phyloP scores from a whole-genome alignment of 2,888 invertebrate species.

The Didymodactylos carnosus region DNA sequence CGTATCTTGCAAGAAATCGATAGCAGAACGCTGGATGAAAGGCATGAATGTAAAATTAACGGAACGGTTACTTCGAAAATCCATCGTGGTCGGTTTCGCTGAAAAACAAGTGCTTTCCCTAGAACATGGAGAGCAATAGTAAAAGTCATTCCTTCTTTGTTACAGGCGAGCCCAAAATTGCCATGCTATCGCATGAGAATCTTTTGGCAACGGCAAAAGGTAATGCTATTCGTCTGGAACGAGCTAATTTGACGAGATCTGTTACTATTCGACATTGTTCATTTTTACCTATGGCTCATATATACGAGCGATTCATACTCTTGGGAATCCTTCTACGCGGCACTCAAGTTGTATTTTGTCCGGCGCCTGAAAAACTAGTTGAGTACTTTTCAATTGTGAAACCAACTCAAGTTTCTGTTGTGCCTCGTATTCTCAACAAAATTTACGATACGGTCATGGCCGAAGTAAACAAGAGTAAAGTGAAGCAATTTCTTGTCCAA shows the following conservation, averaged over 20 bases:
- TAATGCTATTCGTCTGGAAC: background rate
- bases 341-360: slow-evolving; percentile 36
- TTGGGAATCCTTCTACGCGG: slow-evolving; percentile 42
- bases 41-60: too few relatives aligned
- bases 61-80: too few relatives aligned
- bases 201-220: background rate
- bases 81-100: too few relatives aligned
- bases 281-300: slow-evolving; percentile 85
- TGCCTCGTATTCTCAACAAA: slow-evolving; percentile 30
- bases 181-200: background rate
- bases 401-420: slow-evolving; percentile 29
- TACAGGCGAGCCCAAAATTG: background rate
- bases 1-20: too few relatives aligned
- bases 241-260: background rate
- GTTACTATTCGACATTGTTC: slow-evolving; percentile 43
- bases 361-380: slow-evolving; percentile 24
- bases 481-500: background rate
- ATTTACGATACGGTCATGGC: slow-evolving; percentile 22
- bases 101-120: too few relatives aligned
- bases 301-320: slow-evolving; percentile 56
- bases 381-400: slow-evolving; percentile 26
- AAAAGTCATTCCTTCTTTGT: too few relatives aligned
- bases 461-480: slow-evolving; percentile 27
- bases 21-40: too few relatives aligned
- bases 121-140: too few relatives aligned